Evolutionary conservation across 2,888 invertebrate species (phyloP).

Genomic region (Dryadula phaetusa): DNA sequence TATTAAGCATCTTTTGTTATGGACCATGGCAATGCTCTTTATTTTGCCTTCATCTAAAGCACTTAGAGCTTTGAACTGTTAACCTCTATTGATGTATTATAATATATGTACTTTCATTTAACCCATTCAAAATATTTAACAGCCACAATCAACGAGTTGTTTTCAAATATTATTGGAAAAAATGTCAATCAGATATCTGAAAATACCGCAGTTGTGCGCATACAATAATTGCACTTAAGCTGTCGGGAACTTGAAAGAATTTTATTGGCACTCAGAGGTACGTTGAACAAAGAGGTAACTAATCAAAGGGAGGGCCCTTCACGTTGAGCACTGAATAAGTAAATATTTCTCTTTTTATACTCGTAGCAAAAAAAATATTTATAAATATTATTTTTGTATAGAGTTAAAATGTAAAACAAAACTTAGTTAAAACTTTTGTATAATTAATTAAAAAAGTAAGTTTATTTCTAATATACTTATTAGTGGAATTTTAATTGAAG

Average conservation of each 20-base stretch:
- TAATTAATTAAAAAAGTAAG: no score
- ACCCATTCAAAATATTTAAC: conserved; percentile 28
- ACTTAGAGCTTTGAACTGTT: conserved; percentile 33
- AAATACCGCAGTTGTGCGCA: conserved; percentile 32
- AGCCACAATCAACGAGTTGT: conserved; percentile 27
- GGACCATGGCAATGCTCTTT: conserved; percentile 18
- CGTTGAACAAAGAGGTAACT: conserved; percentile 63
- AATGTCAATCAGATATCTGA: conserved; percentile 45
- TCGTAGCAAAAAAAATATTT: background rate
- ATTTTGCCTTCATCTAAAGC: conserved; percentile 29
- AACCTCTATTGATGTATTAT: conserved; percentile 28
- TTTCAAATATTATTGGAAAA: conserved; percentile 39
- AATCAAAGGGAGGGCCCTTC: conserved; percentile 66
- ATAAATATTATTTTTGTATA: background rate
- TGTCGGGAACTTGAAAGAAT: conserved; percentile 49
- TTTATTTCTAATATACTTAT: no score
- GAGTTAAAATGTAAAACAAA: no score
- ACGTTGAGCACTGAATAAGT: conserved; percentile 19
- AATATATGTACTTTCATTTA: conserved; percentile 23
- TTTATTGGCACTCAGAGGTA: conserved; percentile 50
- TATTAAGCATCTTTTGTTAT: conserved; percentile 10
- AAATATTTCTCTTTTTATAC: conserved; percentile 16
- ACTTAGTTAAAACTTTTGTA: no score
- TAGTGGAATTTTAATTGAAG: no score
- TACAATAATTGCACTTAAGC: conserved; percentile 42